Conservation (phyloP, 2,113 vertebrate species). For the Oreochromis niloticus region DNA sequence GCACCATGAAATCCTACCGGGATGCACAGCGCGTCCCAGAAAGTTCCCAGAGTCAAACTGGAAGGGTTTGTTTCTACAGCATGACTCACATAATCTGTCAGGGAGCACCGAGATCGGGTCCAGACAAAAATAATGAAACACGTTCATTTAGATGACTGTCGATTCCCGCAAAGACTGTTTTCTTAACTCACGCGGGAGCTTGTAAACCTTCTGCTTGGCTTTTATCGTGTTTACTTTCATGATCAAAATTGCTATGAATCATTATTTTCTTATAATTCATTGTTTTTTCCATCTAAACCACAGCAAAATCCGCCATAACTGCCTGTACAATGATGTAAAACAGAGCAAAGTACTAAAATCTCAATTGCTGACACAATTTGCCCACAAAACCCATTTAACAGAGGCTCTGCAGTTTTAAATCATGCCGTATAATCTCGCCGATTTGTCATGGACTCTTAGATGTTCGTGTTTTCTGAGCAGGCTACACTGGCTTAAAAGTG, state of each 20-base stretch:
- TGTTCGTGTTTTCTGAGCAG: not conserved
- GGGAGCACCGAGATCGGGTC: not conserved
- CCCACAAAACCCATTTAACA: not conserved
- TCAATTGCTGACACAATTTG: not conserved
- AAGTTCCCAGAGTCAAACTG: conserved; percentile 28
- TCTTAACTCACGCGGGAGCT: not conserved
- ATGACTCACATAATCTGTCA: not conserved
- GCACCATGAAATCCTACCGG: conserved; percentile 28
- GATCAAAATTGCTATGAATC: not conserved
- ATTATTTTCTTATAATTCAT: not conserved
- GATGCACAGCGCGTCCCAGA: not conserved
- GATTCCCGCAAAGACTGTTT: not conserved
- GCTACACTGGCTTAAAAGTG: not conserved
- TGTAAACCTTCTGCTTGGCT: not conserved
- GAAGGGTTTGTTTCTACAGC: not conserved
- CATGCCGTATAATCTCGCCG: not conserved
- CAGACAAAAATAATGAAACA: not conserved
- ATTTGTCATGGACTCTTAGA: not conserved
- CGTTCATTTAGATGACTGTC: not conserved
- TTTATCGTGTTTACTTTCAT: not conserved
- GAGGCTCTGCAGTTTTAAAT: not conserved
- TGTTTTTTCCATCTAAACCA: not conserved
- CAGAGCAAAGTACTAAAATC: not conserved
- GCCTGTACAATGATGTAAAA: not conserved
- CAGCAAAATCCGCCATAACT: accelerated